phyloP scores from a whole-genome alignment of 2,888 invertebrate genomes.

The Acheta domesticus region DNA sequence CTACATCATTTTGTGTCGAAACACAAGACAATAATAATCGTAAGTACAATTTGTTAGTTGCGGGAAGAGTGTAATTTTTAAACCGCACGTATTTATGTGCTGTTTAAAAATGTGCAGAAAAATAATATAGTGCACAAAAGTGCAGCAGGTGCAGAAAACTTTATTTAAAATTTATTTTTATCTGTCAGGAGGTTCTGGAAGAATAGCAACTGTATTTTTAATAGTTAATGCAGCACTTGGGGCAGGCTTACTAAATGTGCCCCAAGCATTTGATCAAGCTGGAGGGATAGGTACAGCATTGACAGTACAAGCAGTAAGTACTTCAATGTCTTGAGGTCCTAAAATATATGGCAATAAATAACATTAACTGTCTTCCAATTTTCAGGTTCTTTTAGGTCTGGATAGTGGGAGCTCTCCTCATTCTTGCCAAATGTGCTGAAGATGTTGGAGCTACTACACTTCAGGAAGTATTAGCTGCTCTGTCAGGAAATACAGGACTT shows the following conservation, averaged over 20 bases:
- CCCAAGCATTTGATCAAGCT: slow-evolving; percentile 57
- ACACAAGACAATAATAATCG: not conserved
- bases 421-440: slow-evolving; percentile 56
- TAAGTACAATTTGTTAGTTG: not conserved
- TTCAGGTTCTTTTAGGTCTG: slow-evolving; percentile 51
- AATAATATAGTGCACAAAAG: too few relatives aligned
- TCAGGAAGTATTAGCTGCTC: slow-evolving; percentile 48
- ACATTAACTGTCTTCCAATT: slow-evolving; percentile 19
- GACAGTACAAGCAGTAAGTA: slow-evolving; percentile 51
- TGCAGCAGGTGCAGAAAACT: too few relatives aligned
- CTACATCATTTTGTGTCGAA: not conserved
- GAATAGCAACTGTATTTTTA: slow-evolving; percentile 42
- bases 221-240: slow-evolving; percentile 52
- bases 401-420: slow-evolving; percentile 51
- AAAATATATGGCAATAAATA: too few relatives aligned
- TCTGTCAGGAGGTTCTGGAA: slow-evolving; percentile 26
- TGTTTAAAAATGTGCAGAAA: too few relatives aligned
- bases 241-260: slow-evolving; percentile 61
- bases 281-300: slow-evolving; percentile 56
- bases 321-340: too few relatives aligned
- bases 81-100: too few relatives aligned
- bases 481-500: slow-evolving; percentile 46
- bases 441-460: slow-evolving; percentile 47
- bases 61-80: too few relatives aligned
- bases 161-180: not conserved